Evolutionary conservation across 2,888 invertebrate genomes (phyloP).

Genomic region (Marasmarcha lunaedactyla): DNA sequence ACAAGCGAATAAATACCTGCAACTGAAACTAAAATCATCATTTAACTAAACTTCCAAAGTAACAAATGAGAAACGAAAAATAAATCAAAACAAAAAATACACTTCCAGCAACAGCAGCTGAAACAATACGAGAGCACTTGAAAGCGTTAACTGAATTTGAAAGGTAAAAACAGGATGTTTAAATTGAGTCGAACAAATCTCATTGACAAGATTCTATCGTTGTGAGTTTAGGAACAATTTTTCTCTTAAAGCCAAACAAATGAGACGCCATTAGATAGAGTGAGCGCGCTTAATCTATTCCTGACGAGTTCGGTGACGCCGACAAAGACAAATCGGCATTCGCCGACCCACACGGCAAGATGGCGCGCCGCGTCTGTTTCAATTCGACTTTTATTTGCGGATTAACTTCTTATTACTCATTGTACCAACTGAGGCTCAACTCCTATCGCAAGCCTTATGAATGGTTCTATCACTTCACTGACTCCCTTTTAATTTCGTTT

Average conservation of each 20-base stretch:
- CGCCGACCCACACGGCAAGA: conserved; percentile 67
- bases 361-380: conserved; percentile 68
- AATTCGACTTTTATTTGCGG: conserved; percentile 71
- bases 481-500: conserved; percentile 20
- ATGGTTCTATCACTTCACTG: conserved; percentile 64
- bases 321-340: conserved; percentile 70
- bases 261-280: conserved; percentile 69
- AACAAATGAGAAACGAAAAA: too few relatives aligned
- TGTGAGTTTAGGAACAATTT: conserved; percentile 63
- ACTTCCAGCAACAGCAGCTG: conserved; percentile 27
- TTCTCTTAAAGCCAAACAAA: conserved; percentile 70
- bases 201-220: conserved; percentile 61
- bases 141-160: conserved; percentile 52
- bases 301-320: conserved; percentile 72
- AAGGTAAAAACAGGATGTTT: conserved; percentile 25
- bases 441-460: conserved; percentile 65
- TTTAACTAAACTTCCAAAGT: too few relatives aligned
- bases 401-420: conserved; percentile 71
- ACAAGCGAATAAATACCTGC: too few relatives aligned
- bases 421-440: conserved; percentile 45
- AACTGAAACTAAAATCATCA: too few relatives aligned
- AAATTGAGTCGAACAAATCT: conserved; percentile 57
- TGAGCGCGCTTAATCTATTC: conserved; percentile 71
- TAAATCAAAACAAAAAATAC: too few relatives aligned
- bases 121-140: conserved; percentile 43